Evolutionary conservation across 2,113 vertebrate species (phyloP).

Genomic region (Edolisoma coerulescens): DNA sequence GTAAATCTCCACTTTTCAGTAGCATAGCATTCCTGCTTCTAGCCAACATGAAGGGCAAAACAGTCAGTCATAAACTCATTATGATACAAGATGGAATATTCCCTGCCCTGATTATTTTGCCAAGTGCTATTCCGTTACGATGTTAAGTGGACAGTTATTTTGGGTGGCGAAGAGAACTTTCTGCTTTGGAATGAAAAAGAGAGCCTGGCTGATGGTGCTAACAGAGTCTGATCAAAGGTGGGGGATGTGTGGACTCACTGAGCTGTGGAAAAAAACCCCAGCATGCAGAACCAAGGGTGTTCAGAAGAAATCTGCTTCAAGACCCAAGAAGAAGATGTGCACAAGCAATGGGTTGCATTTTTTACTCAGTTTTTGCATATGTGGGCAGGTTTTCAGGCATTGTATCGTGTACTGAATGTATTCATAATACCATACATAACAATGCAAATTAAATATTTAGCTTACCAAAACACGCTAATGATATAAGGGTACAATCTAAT

Average conservation of each 20-base stretch:
- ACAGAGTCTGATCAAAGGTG: fast-evolving
- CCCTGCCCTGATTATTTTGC: background rate
- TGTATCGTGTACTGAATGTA: fast-evolving
- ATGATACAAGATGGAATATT: background rate
- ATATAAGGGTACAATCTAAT: background rate
- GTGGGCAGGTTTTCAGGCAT: background rate
- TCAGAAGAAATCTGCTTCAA: background rate
- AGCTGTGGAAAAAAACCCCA: background rate
- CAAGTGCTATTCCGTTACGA: background rate
- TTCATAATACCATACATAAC: background rate
- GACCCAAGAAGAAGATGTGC: background rate
- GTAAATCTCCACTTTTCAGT: background rate
- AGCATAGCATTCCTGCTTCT: background rate
- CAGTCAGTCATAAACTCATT: background rate
- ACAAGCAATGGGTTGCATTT: background rate
- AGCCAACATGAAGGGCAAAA: background rate
- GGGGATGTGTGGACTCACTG: background rate
- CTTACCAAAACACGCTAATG: background rate
- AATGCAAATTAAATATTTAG: background rate
- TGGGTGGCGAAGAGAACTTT: background rate
- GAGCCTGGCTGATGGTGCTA: background rate
- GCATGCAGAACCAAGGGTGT: background rate
- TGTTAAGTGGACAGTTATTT: background rate
- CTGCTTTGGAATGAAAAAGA: background rate
- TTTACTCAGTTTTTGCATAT: background rate